phyloP scores from a whole-genome alignment of 2,113 vertebrate species.

The Carlito syrichta region DNA sequence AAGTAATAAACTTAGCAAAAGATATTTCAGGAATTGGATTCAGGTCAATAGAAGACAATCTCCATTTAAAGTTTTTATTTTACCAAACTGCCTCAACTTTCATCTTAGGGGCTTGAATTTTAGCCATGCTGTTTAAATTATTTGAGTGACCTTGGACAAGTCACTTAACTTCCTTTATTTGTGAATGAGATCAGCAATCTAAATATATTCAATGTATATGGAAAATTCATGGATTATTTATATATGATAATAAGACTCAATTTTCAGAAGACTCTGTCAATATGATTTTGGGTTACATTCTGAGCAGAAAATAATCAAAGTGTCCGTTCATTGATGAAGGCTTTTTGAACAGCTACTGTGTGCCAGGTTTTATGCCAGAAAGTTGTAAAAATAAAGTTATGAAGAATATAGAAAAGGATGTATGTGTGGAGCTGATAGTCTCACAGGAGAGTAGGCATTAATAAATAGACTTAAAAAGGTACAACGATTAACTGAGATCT shows the following conservation, averaged over 20 bases:
- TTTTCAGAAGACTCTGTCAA: not conserved
- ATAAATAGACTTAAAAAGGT: not conserved
- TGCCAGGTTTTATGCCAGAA: not conserved
- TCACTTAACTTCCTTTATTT: not conserved
- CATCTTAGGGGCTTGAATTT: not conserved
- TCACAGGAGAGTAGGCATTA: not conserved
- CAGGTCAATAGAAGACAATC: not conserved
- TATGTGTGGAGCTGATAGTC: rapidly evolving
- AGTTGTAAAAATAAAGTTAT: not conserved
- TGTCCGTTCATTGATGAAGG: not conserved
- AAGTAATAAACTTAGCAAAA: not conserved
- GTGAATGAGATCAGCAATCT: not conserved
- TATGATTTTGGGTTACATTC: not conserved
- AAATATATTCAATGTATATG: not conserved
- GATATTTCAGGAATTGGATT: not conserved
- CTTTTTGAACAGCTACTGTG: not conserved
- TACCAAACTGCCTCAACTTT: not conserved
- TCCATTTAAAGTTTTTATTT: not conserved
- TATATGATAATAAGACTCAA: no score
- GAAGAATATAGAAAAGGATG: not conserved
- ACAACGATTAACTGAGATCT: not conserved
- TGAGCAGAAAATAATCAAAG: not conserved
- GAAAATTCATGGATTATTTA: not conserved
- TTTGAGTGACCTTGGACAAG: not conserved
- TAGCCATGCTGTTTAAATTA: not conserved